These are phyloP conservation scores for Agriotes lineatus DNA, from an alignment of 2,888 invertebrate species.

Conservation along the genomic window DNA sequence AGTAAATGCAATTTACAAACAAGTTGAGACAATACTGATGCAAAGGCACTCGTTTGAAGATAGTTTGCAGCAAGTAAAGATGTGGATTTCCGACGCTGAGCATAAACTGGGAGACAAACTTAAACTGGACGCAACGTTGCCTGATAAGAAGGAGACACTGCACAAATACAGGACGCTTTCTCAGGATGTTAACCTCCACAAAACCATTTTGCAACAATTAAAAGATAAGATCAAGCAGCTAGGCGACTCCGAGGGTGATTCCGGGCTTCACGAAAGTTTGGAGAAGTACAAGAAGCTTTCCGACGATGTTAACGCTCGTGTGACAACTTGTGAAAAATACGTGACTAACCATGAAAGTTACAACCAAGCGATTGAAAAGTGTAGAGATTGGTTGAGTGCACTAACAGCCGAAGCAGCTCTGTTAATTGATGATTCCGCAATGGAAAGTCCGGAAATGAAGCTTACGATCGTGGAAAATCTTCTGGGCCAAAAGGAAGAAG, in stretches of 20 bases:
- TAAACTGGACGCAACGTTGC: slow-evolving; percentile 82
- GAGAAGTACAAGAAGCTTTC: slow-evolving; percentile 78
- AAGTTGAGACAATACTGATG: slow-evolving; percentile 89
- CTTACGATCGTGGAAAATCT: slow-evolving; percentile 81
- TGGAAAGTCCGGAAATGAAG: slow-evolving; percentile 83
- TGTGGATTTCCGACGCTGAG: slow-evolving; percentile 87
- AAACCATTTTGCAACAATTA: slow-evolving; percentile 85
- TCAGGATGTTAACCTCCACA: slow-evolving; percentile 89
- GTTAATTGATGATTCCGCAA: slow-evolving; percentile 82
- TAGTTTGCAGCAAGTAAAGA: slow-evolving; percentile 87
- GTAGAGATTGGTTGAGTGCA: slow-evolving; percentile 85
- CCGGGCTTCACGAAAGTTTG: slow-evolving; percentile 80
- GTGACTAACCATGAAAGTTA: slow-evolving; percentile 87
- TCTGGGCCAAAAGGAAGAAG: slow-evolving; percentile 78
- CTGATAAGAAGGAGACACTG: slow-evolving; percentile 89
- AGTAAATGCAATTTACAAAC: slow-evolving; percentile 86
- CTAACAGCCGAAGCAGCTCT: slow-evolving; percentile 83
- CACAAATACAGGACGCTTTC: slow-evolving; percentile 84
- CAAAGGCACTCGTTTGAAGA: slow-evolving; percentile 95
- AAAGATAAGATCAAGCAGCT: slow-evolving; percentile 85
- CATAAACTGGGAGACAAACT: slow-evolving; percentile 79
- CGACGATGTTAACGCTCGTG: slow-evolving; percentile 76
- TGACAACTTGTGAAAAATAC: slow-evolving; percentile 76
- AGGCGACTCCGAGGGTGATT: slow-evolving; percentile 83
- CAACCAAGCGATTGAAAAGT: slow-evolving; percentile 84